Evolutionary conservation across 1,140 invertebrate species (phyloP), one percentile per base, ranked within the genome.

Genomic region (Drosophila repleta): DNA sequence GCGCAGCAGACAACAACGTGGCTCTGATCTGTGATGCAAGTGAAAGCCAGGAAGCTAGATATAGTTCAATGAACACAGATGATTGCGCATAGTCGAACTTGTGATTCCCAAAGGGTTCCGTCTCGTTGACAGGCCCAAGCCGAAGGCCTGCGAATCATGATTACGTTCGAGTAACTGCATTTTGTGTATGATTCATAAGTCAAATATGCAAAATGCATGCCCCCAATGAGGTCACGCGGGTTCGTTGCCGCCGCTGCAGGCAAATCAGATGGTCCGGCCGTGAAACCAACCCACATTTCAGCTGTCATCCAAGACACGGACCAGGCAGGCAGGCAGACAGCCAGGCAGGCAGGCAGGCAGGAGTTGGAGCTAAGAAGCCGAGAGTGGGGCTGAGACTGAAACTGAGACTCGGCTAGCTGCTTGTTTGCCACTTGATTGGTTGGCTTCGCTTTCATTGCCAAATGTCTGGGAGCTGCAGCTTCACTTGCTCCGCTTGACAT

Each of bases 391-490:
- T 39, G 4, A 20, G 24, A 29, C 24, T 18, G 61, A 32, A 37
- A 26, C 21, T 45, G 57, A 62, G 57, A 56, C 56, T 56, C 60
- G 11, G 32, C 32, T 35, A 35, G 11, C 32, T 43, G 81, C 77
- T 81, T 75, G 52, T 57, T 43, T 41, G 39, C 56, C 81, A 75
- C 62, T 78, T 75, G 81, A 81, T 80, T 81, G 74, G 78, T 41
- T 68, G 55, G 56, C 60, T 74, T 85, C 74, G 82, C 82, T 85
- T 85, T 78, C 81, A 58, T 85, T 85, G 80, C 71, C 74, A 69
- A 73, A 79, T 77, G 79, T 45, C 56, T 53, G 51, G 63, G 48
- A 53, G 32, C 20, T 67, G 70, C 64, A 62, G 70, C 70, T 66
- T 72, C 55, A 67, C 69, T 72, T 67, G 70, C 70, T 73, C 56